Evolutionary conservation across 2,797 vertebrate species (phyloP), one percentile per base, ranked within the genome.

Genomic region (Hemitrygon akajei): DNA sequence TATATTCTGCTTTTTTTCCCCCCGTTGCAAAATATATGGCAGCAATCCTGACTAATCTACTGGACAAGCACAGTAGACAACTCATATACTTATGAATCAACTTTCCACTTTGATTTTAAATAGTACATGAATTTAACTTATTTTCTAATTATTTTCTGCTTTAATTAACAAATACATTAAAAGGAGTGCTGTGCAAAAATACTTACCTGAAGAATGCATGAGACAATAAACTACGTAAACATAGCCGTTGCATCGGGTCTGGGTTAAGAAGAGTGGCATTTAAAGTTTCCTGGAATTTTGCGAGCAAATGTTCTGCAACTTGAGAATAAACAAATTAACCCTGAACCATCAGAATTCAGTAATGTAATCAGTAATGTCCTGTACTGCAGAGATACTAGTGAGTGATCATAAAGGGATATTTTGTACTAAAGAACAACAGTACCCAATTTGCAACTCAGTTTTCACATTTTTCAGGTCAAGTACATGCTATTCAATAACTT

Each of bases 121-220:
- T 63, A 30, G 16, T 20, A 89, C 60, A 66, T 18, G 22, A 56
- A 20, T 1, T 10, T 37, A 66, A 34, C 16, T 63, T 58, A 84
- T 84, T 89, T n/a, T 86, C 27, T 86, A 86, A 86, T 86, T n/a
- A 86, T 14, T 63, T 89, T 7, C 60, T 66, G 18, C n/a, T 89
- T 89, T 5, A 89, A 63, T 20, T 37, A 63, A 20, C 86, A 89
- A 66, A 66, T n/a, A 66, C 37, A 89, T 66, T 34, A 34, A 37
- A 30, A 9, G 12, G 7, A n/a, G 12, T 7, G 37, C 22, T 79
- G 77, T 79, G 3, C 9, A 69, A 37, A 37, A 37, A 20, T 86
- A 95, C 97, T 91, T 95, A 99, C 99, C 98, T 98, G 97, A 99
- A 99, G 96, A 98, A 98, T 77, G 97, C 96, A 0, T 99, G 98